Conservation (phyloP, 1,140 invertebrate species). For the Gryllus bimaculatus region DNA sequence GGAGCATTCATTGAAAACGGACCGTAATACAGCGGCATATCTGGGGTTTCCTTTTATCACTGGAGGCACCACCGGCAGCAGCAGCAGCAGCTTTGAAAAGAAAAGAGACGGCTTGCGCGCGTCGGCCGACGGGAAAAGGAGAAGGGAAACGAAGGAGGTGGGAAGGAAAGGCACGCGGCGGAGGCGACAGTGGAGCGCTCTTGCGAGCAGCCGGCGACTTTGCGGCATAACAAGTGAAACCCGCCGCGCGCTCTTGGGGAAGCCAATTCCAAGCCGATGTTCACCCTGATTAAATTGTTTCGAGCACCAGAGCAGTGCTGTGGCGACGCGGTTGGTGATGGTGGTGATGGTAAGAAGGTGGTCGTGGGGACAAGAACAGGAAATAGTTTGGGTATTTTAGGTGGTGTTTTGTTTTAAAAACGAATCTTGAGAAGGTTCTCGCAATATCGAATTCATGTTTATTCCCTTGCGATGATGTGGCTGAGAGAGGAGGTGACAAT, state of each 20-base stretch:
- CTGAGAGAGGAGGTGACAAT: too few relatives aligned
- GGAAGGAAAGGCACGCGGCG: too few relatives aligned
- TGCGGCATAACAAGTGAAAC: neutral
- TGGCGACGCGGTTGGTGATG: too few relatives aligned
- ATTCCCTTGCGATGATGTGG: too few relatives aligned
- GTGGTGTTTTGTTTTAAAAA: too few relatives aligned
- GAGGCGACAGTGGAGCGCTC: too few relatives aligned
- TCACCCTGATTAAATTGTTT: slow-evolving; percentile 5
- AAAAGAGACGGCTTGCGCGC: neutral
- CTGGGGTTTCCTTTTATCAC: neutral
- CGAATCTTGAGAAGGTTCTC: too few relatives aligned
- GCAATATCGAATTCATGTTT: too few relatives aligned
- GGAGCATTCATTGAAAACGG: neutral
- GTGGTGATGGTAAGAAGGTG: too few relatives aligned
- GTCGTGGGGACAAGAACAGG: too few relatives aligned
- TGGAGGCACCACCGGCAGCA: neutral
- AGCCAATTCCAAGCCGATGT: neutral
- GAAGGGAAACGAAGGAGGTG: neutral
- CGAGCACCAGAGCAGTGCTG: too few relatives aligned
- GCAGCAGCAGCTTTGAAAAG: neutral
- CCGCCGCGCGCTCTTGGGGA: neutral
- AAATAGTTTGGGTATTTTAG: too few relatives aligned
- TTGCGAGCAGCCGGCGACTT: neutral
- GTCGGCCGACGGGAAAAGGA: neutral
- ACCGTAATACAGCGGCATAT: neutral